phyloP scores from a whole-genome alignment of 2,888 invertebrate genomes.

The Epistrophe grossulariae region DNA sequence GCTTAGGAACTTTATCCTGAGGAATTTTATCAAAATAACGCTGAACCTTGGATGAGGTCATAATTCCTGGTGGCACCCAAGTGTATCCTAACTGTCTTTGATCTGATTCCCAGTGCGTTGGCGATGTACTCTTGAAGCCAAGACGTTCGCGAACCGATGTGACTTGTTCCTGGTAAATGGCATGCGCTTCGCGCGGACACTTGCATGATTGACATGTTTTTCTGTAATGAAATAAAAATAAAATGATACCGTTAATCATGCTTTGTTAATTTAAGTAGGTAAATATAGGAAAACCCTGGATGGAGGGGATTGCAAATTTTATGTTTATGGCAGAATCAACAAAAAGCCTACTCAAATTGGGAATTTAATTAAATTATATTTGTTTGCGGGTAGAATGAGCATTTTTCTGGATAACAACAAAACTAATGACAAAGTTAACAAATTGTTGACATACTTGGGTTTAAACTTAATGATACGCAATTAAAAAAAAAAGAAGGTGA shows the following conservation, averaged over 20 bases:
- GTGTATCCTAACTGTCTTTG: slow-evolving; percentile 89
- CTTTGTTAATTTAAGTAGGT: slow-evolving; percentile 16
- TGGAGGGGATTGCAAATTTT: background rate
- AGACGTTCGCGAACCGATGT: slow-evolving; percentile 90
- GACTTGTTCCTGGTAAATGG: slow-evolving; percentile 94
- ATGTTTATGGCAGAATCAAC: background rate
- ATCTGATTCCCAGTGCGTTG: slow-evolving; percentile 86
- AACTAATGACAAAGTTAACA: slow-evolving; percentile 52
- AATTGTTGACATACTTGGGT: slow-evolving; percentile 45
- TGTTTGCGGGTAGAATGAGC: background rate
- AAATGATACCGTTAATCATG: slow-evolving; percentile 24
- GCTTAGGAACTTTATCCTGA: slow-evolving; percentile 90
- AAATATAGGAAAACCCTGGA: background rate
- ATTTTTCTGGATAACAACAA: slow-evolving; percentile 10
- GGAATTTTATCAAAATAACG: slow-evolving; percentile 96
- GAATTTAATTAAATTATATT: slow-evolving; percentile 46
- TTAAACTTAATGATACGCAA: slow-evolving; percentile 27
- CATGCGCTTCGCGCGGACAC: slow-evolving; percentile 95
- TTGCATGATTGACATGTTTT: slow-evolving; percentile 97
- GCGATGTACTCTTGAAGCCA: slow-evolving; percentile 86
- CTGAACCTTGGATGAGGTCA: slow-evolving; percentile 85
- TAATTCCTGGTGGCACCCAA: slow-evolving; percentile 86
- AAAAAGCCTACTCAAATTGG: slow-evolving; percentile 19
- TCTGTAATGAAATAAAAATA: slow-evolving; percentile 85
- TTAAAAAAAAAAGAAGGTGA: background rate